These are phyloP conservation scores for Ennomos erosarius DNA, from an alignment of 2,888 invertebrate species.

Conservation along the genomic window DNA sequence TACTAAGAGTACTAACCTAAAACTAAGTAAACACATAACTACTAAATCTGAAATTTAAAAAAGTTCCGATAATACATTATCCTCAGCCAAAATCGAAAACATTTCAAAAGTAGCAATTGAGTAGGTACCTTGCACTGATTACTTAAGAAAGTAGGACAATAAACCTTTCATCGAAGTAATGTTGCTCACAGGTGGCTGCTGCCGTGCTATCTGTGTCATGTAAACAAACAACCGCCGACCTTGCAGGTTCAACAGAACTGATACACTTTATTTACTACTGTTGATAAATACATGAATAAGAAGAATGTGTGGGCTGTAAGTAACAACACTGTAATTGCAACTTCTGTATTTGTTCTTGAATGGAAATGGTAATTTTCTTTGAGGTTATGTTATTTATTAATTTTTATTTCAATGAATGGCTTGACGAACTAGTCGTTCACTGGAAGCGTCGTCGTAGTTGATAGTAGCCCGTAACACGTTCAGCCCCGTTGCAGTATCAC, in stretches of 20 bases:
- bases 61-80: too few species aligned
- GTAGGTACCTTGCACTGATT: neutral
- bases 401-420: too few species aligned
- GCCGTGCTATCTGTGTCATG: constrained; percentile 24
- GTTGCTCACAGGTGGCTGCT: constrained; percentile 6
- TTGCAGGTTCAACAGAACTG: constrained; percentile 21
- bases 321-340: constrained; percentile 1
- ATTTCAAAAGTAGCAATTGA: too few species aligned
- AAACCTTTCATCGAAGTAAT: constrained; percentile 18
- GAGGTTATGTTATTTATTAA: too few species aligned
- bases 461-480: too few species aligned
- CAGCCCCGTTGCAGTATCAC: too few species aligned
- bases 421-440: too few species aligned
- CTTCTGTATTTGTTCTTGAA: constrained; percentile 1
- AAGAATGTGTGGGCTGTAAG: constrained; percentile 1
- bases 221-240: constrained; percentile 34
- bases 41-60: too few species aligned
- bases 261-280: constrained; percentile 23
- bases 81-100: too few species aligned
- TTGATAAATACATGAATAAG: constrained; percentile 3
- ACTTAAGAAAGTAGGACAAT: constrained; percentile 4
- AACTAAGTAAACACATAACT: too few species aligned
- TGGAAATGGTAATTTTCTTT: neutral
- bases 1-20: too few species aligned
- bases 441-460: too few species aligned